Conservation (phyloP, 2,888 invertebrate genomes). For the Macropis europaea region DNA sequence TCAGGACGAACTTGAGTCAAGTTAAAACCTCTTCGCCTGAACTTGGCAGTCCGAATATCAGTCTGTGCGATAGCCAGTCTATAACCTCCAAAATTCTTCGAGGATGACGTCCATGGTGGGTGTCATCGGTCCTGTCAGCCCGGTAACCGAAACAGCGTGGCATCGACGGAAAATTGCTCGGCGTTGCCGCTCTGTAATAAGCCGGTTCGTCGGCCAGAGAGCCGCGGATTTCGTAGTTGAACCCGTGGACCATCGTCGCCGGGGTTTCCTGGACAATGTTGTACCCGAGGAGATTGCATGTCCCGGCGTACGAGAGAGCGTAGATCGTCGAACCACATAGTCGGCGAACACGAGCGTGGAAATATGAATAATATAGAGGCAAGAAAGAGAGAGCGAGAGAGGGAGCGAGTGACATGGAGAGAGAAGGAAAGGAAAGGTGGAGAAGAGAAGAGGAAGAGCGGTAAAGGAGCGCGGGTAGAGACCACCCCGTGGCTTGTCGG, state of each 20-base stretch:
- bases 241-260: background rate
- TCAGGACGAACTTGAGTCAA: no score
- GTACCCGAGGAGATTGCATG: slow-evolving; percentile 47
- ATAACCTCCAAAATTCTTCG: no score
- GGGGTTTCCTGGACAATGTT: slow-evolving; percentile 43
- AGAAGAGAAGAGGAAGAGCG: slow-evolving; percentile 56
- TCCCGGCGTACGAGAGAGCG: slow-evolving; percentile 34
- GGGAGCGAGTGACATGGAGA: slow-evolving; percentile 39
- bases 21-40: no score
- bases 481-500: slow-evolving; percentile 80
- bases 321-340: slow-evolving; percentile 58
- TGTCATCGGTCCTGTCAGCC: slow-evolving; percentile 2
- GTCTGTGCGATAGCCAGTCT: no score
- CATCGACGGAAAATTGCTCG: slow-evolving; percentile 16
- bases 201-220: background rate
- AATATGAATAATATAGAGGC: slow-evolving; percentile 76
- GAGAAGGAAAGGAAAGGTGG: slow-evolving; percentile 48
- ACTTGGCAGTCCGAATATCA: no score
- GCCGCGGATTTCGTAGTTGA: slow-evolving; percentile 25
- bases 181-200: background rate
- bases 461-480: slow-evolving; percentile 74
- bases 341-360: slow-evolving; percentile 67
- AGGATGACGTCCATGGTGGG: no score
- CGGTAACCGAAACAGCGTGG: background rate
- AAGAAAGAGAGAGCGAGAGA: slow-evolving; percentile 31